Evolutionary conservation across 1,140 invertebrate species (phyloP), one percentile per base, ranked within the genome.

Genomic region (Anagrus nilaparvatae): DNA sequence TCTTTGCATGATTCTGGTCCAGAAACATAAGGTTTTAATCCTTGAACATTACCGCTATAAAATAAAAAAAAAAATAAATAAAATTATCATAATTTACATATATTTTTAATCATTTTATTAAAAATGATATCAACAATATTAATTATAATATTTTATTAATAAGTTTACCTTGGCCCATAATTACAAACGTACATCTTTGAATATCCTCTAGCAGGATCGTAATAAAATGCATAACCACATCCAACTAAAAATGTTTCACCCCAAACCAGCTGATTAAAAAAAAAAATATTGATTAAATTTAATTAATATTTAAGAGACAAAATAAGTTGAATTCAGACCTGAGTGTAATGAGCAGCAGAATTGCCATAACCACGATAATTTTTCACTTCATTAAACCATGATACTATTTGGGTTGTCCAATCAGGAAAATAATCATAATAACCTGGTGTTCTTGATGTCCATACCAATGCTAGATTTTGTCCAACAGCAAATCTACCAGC

Each of bases 171-270:
- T 8, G 85, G 83, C 40, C 84, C 84, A 56, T 88, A 89, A 67
- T 89, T 88, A 70, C 86, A 89, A 10, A 88, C 80, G 58, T 87
- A 88, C 39, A 86, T 73, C 63, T 87, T 87, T 41, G 79, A 83
- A 58, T 83, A 84, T 30, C 82, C 81, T 45, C 72, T 62, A 3
- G 66, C 45, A 2, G 72, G 69, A 45, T 85, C 81, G 48, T 80
- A 79, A 61, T 82, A 88, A 62, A 80, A 86, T 0, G 82, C 74
- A 56, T 79, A 90, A 14, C 85, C 85, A 59, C 85, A 90, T 20
- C 86, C 86, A 20, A 90, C 71, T 31, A 80, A 65, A 52, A 79
- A 78, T 5, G 83, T 86, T 52, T 83, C 77, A 39, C 77, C 76
- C 86, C 85, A 89, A 23, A 86, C 75, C 51, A 89, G 65, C 81